Percentiles rank a stretch among this genome's conserved stretches.
phyloP scores from a whole-genome alignment of 2,888 invertebrate species.

The Platycheirus albimanus region DNA sequence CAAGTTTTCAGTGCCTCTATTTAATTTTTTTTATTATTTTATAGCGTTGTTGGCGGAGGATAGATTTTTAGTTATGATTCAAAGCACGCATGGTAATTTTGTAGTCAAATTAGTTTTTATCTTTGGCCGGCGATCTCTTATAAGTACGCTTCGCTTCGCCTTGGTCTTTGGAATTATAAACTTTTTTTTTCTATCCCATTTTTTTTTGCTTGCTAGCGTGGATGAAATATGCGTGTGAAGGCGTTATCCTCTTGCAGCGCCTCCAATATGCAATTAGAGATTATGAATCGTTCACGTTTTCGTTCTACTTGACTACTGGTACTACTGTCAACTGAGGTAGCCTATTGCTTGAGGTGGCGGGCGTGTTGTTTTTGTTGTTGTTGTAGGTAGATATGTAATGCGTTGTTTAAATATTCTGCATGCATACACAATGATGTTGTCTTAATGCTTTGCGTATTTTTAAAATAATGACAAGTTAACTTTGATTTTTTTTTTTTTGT shows the following conservation, averaged over 20 bases:
- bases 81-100: constrained; percentile 73
- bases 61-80: constrained; percentile 71
- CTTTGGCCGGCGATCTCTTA: constrained; percentile 68
- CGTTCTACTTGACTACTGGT: constrained; percentile 65
- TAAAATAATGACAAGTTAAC: not conserved
- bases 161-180: constrained; percentile 35
- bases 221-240: constrained; percentile 70
- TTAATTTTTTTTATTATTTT: constrained; percentile 13
- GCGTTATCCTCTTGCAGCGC: constrained; percentile 66
- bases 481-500: not conserved
- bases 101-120: constrained; percentile 75
- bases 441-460: not conserved
- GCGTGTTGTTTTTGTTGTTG: too few species aligned
- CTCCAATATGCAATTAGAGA: constrained; percentile 60
- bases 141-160: constrained; percentile 46
- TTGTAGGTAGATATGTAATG: constrained; percentile 1
- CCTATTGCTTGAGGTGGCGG: constrained; percentile 23
- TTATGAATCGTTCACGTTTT: constrained; percentile 57
- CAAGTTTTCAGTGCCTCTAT: constrained; percentile 53
- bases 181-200: constrained; percentile 22
- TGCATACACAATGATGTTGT: constrained; percentile 1
- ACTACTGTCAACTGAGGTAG: constrained; percentile 61
- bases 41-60: constrained; percentile 51
- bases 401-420: constrained; percentile 27
- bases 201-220: constrained; percentile 20